Conservation (phyloP, 2,113 vertebrate genomes). For the Carollia perspicillata region DNA sequence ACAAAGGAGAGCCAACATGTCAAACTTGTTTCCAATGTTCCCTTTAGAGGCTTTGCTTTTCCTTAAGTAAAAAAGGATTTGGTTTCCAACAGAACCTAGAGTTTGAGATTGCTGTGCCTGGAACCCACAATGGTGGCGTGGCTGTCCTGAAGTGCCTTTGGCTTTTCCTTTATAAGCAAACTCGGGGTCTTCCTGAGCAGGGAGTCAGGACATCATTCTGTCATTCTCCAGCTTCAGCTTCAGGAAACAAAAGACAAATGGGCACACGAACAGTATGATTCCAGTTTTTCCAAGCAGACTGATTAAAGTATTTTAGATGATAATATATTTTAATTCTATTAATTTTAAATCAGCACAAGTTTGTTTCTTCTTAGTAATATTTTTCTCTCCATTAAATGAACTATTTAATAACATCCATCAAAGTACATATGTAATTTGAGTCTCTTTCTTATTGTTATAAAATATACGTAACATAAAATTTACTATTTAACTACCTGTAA, state of each 20-base stretch:
- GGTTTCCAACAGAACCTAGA: not conserved
- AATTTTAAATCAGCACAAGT: not conserved
- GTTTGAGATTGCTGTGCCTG: no score
- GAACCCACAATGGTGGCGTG: not conserved
- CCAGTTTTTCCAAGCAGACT: not conserved
- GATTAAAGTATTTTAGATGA: no score
- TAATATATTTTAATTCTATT: not conserved
- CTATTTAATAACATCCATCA: not conserved
- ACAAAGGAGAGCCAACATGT: not conserved
- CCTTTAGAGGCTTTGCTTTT: not conserved
- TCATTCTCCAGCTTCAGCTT: rapidly evolving
- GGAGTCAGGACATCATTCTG: not conserved
- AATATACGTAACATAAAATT: not conserved
- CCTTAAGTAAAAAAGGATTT: not conserved
- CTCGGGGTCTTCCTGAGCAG: not conserved
- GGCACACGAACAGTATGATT: rapidly evolving
- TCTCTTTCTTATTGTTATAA: not conserved
- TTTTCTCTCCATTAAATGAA: not conserved
- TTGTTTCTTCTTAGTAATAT: not conserved
- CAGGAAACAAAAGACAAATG: rapidly evolving
- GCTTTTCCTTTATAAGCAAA: not conserved
- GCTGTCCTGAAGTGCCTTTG: not conserved
- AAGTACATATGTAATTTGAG: not conserved
- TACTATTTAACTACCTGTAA: no score
- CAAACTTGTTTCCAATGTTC: not conserved